Evolutionary conservation across 2,113 vertebrate genomes (phyloP).

Genomic region (Numida meleagris): DNA sequence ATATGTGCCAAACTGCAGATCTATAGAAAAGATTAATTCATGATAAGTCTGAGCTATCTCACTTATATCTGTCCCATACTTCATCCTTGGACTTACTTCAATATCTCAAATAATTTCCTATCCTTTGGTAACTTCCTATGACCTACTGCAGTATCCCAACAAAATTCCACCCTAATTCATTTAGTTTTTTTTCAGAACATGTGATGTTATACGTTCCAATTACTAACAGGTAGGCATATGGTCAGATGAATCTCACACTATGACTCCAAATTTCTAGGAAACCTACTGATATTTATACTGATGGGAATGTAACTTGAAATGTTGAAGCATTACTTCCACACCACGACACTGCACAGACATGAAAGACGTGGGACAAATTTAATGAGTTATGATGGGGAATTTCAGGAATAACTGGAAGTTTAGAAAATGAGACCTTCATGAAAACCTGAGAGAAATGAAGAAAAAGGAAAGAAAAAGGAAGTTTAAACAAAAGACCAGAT

Average conservation of each 20-base stretch:
- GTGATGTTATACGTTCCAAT: neutral
- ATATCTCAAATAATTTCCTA: neutral
- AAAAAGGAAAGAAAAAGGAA: neutral
- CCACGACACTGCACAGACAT: fast-evolving
- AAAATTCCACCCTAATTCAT: neutral
- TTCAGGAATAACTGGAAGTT: neutral
- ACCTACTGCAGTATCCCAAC: neutral
- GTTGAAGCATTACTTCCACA: neutral
- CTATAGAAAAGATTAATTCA: neutral
- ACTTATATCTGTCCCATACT: neutral
- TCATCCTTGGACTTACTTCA: neutral
- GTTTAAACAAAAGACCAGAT: neutral
- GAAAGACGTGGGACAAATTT: neutral
- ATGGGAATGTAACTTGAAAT: neutral
- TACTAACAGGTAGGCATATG: neutral
- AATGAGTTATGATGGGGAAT: neutral
- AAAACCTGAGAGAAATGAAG: neutral
- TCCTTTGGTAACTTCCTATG: neutral
- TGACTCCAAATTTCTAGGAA: neutral
- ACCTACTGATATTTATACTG: neutral
- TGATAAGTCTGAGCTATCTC: neutral
- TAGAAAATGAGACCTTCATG: neutral
- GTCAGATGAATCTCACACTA: fast-evolving
- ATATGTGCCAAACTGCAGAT: neutral
- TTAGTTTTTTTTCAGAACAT: neutral